Evolutionary conservation across 2,113 vertebrate genomes (phyloP), one percentile per base, ranked within the genome.

Genomic region (Hippopotamus amphibius): DNA sequence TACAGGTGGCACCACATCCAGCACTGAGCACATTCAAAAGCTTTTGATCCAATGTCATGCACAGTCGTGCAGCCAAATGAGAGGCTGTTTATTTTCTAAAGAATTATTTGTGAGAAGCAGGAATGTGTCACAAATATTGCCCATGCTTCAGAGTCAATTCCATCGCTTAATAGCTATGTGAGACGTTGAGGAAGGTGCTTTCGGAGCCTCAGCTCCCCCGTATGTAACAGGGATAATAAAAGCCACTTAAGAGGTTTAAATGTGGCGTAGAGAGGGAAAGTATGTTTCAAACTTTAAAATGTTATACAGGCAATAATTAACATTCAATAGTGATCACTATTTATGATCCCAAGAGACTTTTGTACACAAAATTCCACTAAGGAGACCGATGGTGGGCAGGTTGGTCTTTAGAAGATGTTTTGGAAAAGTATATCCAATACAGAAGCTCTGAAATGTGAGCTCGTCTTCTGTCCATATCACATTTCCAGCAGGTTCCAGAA

Each of bases 291-390:
- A 93, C 28, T 48, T 81, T 61, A 57, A 85, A 92, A 53, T 84
- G 17, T 37, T 87, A 37, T 11, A 50, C 5, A 93, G 50, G 50
- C 10, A 69, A 57, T 77, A 59, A 72, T 81, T 61, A 81, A 82
- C 41, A 88, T 93, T 96, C 59, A 88, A 90, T 79, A 81, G 24
- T 53, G 57, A 72, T 80, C n/a, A 46, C 26, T 50, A 15, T 90
- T 30, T 50, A 59, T 30, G 65, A 68, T 93, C 43, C 17, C 26
- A 17, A 72, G n/a, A 83, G 24, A 14, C 46, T 68, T 80, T 92
- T 72, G 43, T 68, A 82, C 0, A 71, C 37, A 41, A 53, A 84
- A 15, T 82, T 37, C 24, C 55, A 63, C 21, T 59, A 22, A 55
- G 12, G 53, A 76, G 57, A 89, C 28, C 14, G 33, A 48, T 63